Percentiles rank a stretch among this genome's conserved stretches.
Evolutionary conservation across 1,140 invertebrate genomes (phyloP).

Genomic region (Vanessa atalanta): DNA sequence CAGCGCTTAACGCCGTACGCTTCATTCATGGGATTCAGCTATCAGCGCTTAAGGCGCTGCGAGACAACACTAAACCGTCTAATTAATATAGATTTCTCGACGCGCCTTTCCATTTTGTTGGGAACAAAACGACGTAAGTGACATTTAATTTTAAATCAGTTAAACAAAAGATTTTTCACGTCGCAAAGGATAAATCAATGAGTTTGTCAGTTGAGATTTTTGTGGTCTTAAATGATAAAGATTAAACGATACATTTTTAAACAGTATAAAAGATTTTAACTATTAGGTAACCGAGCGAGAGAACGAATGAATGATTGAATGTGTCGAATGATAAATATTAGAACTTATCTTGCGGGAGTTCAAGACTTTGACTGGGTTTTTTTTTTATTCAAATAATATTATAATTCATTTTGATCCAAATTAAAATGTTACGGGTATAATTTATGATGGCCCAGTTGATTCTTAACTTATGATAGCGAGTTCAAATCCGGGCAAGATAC

Average conservation of each 20-base stretch:
- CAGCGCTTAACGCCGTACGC: slow-evolving; percentile 54
- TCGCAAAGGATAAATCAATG: slow-evolving; percentile 2
- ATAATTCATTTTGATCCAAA: too few species aligned
- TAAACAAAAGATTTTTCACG: slow-evolving; percentile 26
- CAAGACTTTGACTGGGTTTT: too few species aligned
- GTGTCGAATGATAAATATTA: not conserved
- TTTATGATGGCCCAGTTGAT: too few species aligned
- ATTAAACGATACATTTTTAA: not conserved
- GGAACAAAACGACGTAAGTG: slow-evolving; percentile 16
- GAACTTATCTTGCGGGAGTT: too few species aligned
- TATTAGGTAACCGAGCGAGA: not conserved
- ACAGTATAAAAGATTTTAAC: not conserved
- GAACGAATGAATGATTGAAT: not conserved
- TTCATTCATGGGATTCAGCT: slow-evolving; percentile 41
- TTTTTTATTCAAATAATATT: too few species aligned
- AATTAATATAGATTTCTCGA: slow-evolving; percentile 32
- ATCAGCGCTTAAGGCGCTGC: slow-evolving; percentile 58
- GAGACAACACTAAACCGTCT: slow-evolving; percentile 28
- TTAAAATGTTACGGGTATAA: too few species aligned
- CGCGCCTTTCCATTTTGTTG: slow-evolving; percentile 13
- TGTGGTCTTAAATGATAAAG: not conserved
- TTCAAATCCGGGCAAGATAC: too few species aligned
- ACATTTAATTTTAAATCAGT: slow-evolving; percentile 1
- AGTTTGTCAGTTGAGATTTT: not conserved
- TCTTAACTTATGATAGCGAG: too few species aligned